Evolutionary conservation across 1,140 invertebrate genomes (phyloP).

Genomic region (Drosophila gunungcola): DNA sequence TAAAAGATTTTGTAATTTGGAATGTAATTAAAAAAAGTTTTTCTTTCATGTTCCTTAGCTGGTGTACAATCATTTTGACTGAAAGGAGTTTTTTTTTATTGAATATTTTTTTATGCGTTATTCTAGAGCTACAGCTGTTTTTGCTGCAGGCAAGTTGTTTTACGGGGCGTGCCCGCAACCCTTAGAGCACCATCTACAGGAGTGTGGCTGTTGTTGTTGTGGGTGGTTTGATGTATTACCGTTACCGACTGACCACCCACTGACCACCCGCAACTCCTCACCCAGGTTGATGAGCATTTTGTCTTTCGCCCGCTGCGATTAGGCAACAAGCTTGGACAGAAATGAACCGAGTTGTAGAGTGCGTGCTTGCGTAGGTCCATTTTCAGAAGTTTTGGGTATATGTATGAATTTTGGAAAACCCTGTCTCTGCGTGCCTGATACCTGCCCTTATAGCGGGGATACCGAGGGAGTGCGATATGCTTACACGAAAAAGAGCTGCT

Average conservation of each 20-base stretch:
- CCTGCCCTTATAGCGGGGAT: conserved; percentile 4
- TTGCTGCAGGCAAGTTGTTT: conserved; percentile 37
- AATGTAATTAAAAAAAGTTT: no score
- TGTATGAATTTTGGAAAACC: conserved; percentile 53
- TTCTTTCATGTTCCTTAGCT: no score
- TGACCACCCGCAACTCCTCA: not conserved
- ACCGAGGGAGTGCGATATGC: conserved; percentile 12
- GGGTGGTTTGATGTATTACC: conserved; percentile 28
- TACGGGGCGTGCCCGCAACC: conserved; percentile 28
- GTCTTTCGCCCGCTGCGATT: conserved; percentile 35
- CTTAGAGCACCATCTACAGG: conserved; percentile 14
- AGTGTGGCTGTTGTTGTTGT: conserved; percentile 3
- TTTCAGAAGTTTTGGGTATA: conserved; percentile 29
- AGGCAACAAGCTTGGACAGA: conserved; percentile 51
- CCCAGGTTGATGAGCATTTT: conserved; percentile 16
- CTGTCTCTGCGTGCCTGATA: conserved; percentile 30
- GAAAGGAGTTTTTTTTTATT: not conserved
- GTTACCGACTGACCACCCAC: not conserved
- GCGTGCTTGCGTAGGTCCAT: conserved; percentile 17
- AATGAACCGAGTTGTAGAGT: not conserved
- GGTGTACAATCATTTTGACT: no score
- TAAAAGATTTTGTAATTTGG: not conserved
- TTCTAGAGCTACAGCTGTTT: not conserved
- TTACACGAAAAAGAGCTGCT: conserved; percentile 27
- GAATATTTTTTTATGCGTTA: not conserved